These are phyloP conservation scores for Apis cerana DNA, from an alignment of 1,140 invertebrate genomes.

Conservation along the genomic window DNA sequence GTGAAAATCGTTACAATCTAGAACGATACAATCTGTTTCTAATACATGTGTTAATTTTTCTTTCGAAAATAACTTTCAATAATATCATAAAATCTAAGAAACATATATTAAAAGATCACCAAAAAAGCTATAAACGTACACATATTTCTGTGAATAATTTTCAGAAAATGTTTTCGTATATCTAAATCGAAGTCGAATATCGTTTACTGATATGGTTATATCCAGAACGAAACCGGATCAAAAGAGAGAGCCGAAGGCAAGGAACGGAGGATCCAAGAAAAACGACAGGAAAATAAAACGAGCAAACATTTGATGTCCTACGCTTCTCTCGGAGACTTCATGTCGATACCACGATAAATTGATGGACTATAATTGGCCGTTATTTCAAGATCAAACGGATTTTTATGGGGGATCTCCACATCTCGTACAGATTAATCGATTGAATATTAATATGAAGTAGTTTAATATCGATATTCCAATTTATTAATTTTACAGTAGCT, in stretches of 20 bases:
- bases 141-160: background rate
- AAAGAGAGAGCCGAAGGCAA: background rate
- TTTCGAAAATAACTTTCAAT: too few relatives aligned
- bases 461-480: too few relatives aligned
- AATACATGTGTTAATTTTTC: too few relatives aligned
- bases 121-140: too few relatives aligned
- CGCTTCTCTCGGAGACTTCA: background rate
- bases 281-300: background rate
- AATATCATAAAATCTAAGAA: background rate
- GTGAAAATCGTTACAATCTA: too few relatives aligned
- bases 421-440: background rate
- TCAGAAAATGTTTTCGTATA: background rate
- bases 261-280: background rate
- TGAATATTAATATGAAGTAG: too few relatives aligned
- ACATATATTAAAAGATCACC: background rate
- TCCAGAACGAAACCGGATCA: background rate
- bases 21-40: too few relatives aligned
- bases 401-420: background rate
- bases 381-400: background rate
- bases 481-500: too few relatives aligned
- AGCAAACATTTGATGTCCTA: background rate
- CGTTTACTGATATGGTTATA: background rate
- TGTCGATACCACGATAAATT: background rate
- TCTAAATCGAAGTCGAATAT: constrained; percentile 5
- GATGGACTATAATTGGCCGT: background rate